Evolutionary conservation across 1,140 invertebrate genomes (phyloP).

Genomic region (Bemisia tabaci): DNA sequence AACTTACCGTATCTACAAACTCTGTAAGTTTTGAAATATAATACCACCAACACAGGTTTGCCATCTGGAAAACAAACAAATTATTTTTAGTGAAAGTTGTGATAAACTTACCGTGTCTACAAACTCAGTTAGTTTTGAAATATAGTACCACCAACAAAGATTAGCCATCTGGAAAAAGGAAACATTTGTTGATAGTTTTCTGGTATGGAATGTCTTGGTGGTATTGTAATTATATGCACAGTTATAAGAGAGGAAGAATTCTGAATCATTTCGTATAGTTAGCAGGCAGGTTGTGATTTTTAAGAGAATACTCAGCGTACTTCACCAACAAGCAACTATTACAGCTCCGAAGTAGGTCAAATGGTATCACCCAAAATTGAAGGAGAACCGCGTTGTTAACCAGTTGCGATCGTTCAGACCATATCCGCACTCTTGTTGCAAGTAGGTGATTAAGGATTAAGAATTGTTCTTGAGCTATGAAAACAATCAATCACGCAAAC

Average conservation of each 20-base stretch:
- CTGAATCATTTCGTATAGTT: no score
- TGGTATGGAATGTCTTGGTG: no score
- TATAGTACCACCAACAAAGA: constrained; percentile 92
- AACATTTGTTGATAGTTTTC: neutral
- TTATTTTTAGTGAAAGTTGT: constrained; percentile 4
- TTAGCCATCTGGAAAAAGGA: constrained; percentile 64
- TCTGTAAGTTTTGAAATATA: constrained; percentile 94
- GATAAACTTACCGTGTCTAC: constrained; percentile 75
- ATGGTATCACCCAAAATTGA: neutral
- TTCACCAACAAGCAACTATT: neutral
- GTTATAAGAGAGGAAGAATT: no score
- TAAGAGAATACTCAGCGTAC: no score
- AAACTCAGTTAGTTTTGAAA: constrained; percentile 93
- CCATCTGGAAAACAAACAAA: constrained; percentile 56
- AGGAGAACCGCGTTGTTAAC: neutral
- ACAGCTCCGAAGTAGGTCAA: neutral
- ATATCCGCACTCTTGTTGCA: no score
- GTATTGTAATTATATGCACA: no score
- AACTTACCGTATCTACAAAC: constrained; percentile 37
- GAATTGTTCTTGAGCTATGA: no score
- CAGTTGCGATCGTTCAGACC: no score
- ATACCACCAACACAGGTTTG: constrained; percentile 88
- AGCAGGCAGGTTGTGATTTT: no score
- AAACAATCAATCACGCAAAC: no score
- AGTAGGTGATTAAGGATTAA: no score